Percentiles rank a stretch among this genome's conserved stretches.
These are phyloP conservation scores for Neocloeon triangulifer DNA, from an alignment of 1,140 invertebrate species.

Conservation along the genomic window DNA sequence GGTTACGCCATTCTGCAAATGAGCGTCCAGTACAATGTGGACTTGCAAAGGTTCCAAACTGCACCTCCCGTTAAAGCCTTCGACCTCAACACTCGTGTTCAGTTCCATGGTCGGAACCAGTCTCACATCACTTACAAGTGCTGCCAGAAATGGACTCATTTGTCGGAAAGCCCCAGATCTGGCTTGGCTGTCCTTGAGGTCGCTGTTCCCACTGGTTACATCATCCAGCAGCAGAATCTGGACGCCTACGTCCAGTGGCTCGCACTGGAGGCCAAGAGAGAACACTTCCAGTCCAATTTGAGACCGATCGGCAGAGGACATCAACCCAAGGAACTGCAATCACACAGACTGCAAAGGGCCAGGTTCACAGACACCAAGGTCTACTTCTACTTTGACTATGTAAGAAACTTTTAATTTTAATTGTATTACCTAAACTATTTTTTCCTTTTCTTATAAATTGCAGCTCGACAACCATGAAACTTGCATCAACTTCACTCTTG, in stretches of 20 bases:
- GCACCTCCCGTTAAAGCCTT: constrained; percentile 59
- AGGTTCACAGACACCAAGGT: constrained; percentile 61
- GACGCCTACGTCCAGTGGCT: constrained; percentile 63
- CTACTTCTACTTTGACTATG: constrained; percentile 87
- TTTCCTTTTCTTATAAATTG: constrained; percentile 9
- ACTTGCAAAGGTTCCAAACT: constrained; percentile 65
- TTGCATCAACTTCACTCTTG: constrained; percentile 79
- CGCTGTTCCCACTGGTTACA: constrained; percentile 79
- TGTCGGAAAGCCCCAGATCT: constrained; percentile 53
- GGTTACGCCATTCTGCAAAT: constrained; percentile 82
- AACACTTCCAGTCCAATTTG: too few species aligned
- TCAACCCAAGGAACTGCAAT: too few species aligned
- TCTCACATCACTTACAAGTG: constrained; percentile 67
- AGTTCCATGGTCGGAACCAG: constrained; percentile 75
- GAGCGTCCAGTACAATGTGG: constrained; percentile 88
- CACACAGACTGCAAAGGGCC: constrained; percentile 63
- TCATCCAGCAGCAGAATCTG: constrained; percentile 73
- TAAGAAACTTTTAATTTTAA: constrained; percentile 25
- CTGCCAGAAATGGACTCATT: constrained; percentile 66
- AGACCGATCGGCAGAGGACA: too few species aligned
- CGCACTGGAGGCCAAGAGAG: too few species aligned
- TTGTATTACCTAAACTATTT: neutral
- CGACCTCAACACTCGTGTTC: constrained; percentile 38
- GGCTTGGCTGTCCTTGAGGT: constrained; percentile 84
- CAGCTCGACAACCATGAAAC: constrained; percentile 58